These are phyloP conservation scores for Brienomyrus brachyistius DNA, from an alignment of 2,113 vertebrate species.

Conservation along the genomic window DNA sequence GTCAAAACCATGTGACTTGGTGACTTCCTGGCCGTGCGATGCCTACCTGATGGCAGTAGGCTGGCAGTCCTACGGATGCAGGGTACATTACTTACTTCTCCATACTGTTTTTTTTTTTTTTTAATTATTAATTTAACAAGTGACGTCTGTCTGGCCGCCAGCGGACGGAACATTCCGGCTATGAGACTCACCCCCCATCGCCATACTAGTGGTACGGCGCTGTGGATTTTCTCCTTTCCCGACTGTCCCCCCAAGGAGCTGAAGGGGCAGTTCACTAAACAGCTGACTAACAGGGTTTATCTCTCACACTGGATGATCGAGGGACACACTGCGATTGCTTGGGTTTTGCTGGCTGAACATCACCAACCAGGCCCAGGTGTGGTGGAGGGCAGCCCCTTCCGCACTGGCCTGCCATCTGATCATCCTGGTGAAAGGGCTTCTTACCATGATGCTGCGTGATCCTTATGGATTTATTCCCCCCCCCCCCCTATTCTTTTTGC, in stretches of 20 bases:
- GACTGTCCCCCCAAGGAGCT: neutral
- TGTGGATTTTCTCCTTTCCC: constrained; percentile 13
- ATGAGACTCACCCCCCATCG: neutral
- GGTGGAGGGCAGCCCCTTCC: neutral
- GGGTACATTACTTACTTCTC: constrained; percentile 24
- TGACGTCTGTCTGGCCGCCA: neutral
- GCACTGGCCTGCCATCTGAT: constrained; percentile 19
- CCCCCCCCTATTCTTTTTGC: constrained; percentile 23
- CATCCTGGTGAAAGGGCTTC: constrained; percentile 32
- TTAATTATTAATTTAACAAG: neutral
- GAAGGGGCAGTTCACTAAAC: neutral
- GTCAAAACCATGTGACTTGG: neutral
- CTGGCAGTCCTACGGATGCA: constrained; percentile 37
- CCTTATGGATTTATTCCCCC: constrained; percentile 10
- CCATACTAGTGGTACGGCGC: neutral
- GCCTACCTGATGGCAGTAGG: neutral
- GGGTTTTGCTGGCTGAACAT: neutral
- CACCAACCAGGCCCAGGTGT: neutral
- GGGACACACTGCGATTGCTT: neutral
- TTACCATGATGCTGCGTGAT: constrained; percentile 26
- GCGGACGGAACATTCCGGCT: constrained; percentile 2
- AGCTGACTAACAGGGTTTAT: neutral
- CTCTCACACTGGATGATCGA: constrained; percentile 11
- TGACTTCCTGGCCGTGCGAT: neutral
- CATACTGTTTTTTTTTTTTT: neutral